Conservation (phyloP, 1,140 invertebrate genomes). For the Diprion similis region DNA sequence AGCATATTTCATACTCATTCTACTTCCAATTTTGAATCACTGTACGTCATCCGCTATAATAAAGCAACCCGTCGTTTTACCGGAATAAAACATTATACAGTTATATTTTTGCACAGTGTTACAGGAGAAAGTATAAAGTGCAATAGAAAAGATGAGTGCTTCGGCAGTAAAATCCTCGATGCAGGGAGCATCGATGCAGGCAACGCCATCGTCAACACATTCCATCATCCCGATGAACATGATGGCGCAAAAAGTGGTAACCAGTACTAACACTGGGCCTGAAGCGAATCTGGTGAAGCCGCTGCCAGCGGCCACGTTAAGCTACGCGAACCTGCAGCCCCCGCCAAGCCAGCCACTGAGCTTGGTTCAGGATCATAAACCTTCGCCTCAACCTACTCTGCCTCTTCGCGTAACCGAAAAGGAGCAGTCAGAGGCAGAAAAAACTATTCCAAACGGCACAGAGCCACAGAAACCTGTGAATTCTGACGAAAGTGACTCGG, state of each 20-base stretch:
- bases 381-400: slow-evolving; percentile 46
- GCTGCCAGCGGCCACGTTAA: slow-evolving; percentile 45
- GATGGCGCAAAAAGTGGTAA: slow-evolving; percentile 55
- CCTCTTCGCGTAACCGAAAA: slow-evolving; percentile 43
- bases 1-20: background rate
- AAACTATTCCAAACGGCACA: slow-evolving; percentile 47
- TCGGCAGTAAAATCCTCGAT: slow-evolving; percentile 52
- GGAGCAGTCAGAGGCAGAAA: slow-evolving; percentile 40
- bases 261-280: slow-evolving; percentile 45
- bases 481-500: slow-evolving; percentile 33
- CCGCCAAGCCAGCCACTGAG: slow-evolving; percentile 51
- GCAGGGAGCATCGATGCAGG: slow-evolving; percentile 50
- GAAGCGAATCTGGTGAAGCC: slow-evolving; percentile 58
- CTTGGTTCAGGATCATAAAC: slow-evolving; percentile 57
- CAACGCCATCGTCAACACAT: slow-evolving; percentile 44
- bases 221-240: slow-evolving; percentile 59
- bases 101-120: background rate
- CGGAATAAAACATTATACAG: background rate
- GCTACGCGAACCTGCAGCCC: slow-evolving; percentile 55
- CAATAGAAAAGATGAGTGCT: slow-evolving; percentile 42
- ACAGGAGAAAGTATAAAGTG: background rate
- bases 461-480: slow-evolving; percentile 40
- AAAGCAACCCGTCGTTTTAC: background rate
- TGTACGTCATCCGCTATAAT: background rate
- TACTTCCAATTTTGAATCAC: background rate